Base-by-base conservation (phyloP, 2,113 vertebrate species). In the Gymnocephalus cernua region DNA sequence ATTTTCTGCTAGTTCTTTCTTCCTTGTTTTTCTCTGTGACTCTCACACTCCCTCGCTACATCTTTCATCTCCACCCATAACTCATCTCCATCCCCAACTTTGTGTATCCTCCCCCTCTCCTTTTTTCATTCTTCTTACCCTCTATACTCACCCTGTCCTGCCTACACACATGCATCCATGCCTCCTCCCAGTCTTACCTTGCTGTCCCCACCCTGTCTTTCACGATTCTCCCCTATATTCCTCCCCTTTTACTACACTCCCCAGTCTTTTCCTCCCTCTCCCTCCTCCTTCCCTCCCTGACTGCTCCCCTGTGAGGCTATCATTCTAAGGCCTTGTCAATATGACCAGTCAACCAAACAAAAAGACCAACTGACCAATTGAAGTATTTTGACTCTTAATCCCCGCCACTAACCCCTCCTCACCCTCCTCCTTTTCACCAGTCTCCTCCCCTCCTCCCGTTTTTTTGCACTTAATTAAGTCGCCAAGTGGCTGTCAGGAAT, bases 381-480 rank as follows among this genome's bases (percentile, higher is more conserved):
- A 97, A 95, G 96, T 95, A 95, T 96, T 97, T 97, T 96, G 90
- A 93, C 85, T 94, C 89, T 88, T 94, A 93, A 93, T 88, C 81
- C 79, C 78, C 72, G 77, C 53, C 23, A 29, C 41, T 15, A 61
- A 23, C 19, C 35, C 58, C 59, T 41, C 38, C 18, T 10, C 85
- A 77, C 67, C 56, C 27, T 41, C 15, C 35, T 85, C 70, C 50
- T 70, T 50, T 84, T 77, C 72, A 70, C 54, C 59, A 83, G 72
- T 88, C 90, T 85, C 88, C 95, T 63, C 65, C 69, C 69, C 38
- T 74, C 51, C 56, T 58, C 81, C 32, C 25, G 35, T 54, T 85
- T 96, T 96, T 96, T 94, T 95, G 95, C 95, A 97, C 96, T 98
- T 99, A 99, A 98, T 99, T 99, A 99, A 99, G 96, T 99, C 95